Conservation (phyloP, 2,888 invertebrate species). For the Neocrepidodera transversa region DNA sequence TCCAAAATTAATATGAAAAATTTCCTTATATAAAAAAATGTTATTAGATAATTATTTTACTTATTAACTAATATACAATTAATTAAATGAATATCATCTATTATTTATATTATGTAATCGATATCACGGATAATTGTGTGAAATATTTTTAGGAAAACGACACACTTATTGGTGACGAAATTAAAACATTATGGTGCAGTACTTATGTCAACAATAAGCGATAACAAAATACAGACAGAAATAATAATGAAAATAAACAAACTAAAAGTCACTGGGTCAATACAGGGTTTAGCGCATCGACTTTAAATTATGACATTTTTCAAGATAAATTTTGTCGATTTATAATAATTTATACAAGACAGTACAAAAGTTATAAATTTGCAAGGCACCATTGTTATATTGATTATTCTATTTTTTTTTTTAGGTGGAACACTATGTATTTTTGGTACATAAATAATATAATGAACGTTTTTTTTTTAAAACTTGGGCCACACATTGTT, state of each 20-base stretch:
- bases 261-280: neutral
- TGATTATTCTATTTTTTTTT: no score
- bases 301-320: neutral
- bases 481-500: slow-evolving; percentile 11
- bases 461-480: neutral
- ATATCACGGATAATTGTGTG: neutral
- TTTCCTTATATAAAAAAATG: no score
- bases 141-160: neutral
- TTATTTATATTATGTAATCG: no score
- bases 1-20: no score
- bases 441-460: neutral
- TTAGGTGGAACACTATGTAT: no score
- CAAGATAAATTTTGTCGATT: neutral
- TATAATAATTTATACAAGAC: no score
- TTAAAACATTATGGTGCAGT: neutral
- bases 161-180: neutral
- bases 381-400: no score
- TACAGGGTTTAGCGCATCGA: neutral
- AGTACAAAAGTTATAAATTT: no score
- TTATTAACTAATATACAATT: no score
- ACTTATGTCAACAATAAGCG: neutral
- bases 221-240: neutral
- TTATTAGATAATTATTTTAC: no score
- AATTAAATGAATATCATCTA: no score
- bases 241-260: neutral